These are phyloP conservation scores for Micromys minutus DNA, from an alignment of 2,113 vertebrate genomes.

Conservation along the genomic window DNA sequence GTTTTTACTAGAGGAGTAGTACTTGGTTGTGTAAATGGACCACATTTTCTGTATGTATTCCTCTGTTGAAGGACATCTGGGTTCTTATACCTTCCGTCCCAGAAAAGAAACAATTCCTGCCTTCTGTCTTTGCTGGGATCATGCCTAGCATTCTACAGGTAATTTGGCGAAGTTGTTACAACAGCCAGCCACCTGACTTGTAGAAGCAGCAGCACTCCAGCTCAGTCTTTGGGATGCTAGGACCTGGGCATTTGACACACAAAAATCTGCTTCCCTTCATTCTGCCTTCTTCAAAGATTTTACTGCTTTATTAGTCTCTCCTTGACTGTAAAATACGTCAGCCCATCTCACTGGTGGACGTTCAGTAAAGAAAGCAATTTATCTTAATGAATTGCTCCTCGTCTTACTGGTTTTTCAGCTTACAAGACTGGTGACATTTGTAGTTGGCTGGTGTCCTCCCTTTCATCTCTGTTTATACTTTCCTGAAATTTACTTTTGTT, in stretches of 20 bases:
- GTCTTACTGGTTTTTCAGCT: background rate
- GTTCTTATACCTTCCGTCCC: background rate
- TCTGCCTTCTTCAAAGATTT: background rate
- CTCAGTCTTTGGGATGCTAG: too few relatives aligned
- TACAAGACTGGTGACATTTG: constrained; percentile 7
- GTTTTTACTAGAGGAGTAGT: too few relatives aligned
- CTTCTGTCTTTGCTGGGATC: background rate
- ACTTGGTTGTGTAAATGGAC: too few relatives aligned
- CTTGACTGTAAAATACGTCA: background rate
- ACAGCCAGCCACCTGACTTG: background rate
- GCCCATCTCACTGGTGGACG: background rate
- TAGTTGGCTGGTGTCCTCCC: background rate
- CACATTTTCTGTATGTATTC: too few relatives aligned
- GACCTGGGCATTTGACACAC: background rate
- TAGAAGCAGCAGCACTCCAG: background rate
- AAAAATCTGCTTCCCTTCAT: background rate
- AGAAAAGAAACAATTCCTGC: background rate
- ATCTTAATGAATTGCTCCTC: background rate
- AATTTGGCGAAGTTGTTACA: background rate
- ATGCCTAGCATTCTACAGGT: background rate
- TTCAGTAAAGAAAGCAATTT: background rate
- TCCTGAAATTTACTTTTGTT: background rate
- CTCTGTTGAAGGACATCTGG: too few relatives aligned
- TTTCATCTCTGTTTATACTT: background rate
- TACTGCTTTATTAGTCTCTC: background rate